Conservation (phyloP, 2,113 vertebrate genomes). For the Carassius auratus region DNA sequence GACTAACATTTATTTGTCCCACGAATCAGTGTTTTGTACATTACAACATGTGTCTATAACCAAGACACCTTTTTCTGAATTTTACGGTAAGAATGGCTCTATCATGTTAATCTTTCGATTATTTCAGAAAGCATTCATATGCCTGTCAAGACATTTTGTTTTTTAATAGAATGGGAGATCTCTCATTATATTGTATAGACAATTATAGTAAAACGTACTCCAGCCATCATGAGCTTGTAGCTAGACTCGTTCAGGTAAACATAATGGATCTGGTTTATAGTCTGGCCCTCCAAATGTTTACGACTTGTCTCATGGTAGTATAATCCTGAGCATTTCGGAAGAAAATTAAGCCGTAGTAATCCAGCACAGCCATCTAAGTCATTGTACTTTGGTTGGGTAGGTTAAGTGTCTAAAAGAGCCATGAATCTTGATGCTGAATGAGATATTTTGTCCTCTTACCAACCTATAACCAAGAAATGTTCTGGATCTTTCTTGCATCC, state of each 20-base stretch:
- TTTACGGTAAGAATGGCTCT: background rate
- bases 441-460: background rate
- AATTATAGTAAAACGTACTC: background rate
- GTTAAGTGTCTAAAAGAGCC: conserved; percentile 31
- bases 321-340: conserved; percentile 14
- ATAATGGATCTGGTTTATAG: conserved; percentile 38
- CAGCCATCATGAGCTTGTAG: conserved; percentile 28
- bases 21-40: background rate
- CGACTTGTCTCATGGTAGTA: conserved; percentile 31
- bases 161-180: background rate
- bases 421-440: conserved; percentile 25
- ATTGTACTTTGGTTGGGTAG: background rate
- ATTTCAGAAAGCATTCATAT: background rate
- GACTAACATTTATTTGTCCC: too few relatives aligned
- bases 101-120: background rate
- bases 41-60: too few relatives aligned
- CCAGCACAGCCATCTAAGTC: conserved; percentile 8
- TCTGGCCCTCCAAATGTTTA: conserved; percentile 43
- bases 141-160: background rate
- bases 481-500: conserved; percentile 59
- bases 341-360: conserved; percentile 14
- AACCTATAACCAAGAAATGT: background rate
- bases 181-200: background rate
- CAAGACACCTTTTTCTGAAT: background rate
- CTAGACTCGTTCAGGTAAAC: conserved; percentile 18